These are phyloP conservation scores for Machimus rusticus DNA, from an alignment of 2,888 invertebrate species.

Conservation along the genomic window DNA sequence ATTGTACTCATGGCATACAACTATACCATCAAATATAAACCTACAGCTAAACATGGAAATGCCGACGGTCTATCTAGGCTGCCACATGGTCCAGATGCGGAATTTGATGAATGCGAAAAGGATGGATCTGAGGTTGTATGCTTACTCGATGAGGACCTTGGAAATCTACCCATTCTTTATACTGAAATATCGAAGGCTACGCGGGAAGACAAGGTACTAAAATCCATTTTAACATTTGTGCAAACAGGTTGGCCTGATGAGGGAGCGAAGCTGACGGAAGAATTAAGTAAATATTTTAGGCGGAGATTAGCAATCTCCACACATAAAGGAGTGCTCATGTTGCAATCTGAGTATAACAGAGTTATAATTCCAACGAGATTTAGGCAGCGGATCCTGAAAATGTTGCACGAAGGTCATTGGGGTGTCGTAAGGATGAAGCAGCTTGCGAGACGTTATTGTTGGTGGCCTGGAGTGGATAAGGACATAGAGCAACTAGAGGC, in stretches of 20 bases:
- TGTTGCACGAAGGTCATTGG: slow-evolving; percentile 48
- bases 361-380: slow-evolving; percentile 40
- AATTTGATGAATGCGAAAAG: slow-evolving; percentile 44
- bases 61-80: slow-evolving; percentile 48
- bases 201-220: neutral
- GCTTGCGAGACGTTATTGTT: slow-evolving; percentile 42
- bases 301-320: slow-evolving; percentile 40
- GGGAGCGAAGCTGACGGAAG: neutral
- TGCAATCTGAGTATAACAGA: slow-evolving; percentile 43
- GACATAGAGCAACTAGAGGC: neutral
- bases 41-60: slow-evolving; percentile 44
- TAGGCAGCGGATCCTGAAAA: slow-evolving; percentile 4
- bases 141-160: slow-evolving; percentile 19
- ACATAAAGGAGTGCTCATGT: slow-evolving; percentile 38
- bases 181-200: neutral
- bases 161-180: slow-evolving; percentile 41
- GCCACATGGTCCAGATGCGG: slow-evolving; percentile 43
- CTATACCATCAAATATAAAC: slow-evolving; percentile 44
- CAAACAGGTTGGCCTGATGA: slow-evolving; percentile 41
- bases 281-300: slow-evolving; percentile 34
- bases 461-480: slow-evolving; percentile 45
- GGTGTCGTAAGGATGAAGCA: slow-evolving; percentile 47
- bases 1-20: too few species aligned
- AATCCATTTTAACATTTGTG: slow-evolving; percentile 7
- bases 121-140: neutral